Evolutionary conservation across 2,113 vertebrate species (phyloP).

Genomic region (Helogale parvula): DNA sequence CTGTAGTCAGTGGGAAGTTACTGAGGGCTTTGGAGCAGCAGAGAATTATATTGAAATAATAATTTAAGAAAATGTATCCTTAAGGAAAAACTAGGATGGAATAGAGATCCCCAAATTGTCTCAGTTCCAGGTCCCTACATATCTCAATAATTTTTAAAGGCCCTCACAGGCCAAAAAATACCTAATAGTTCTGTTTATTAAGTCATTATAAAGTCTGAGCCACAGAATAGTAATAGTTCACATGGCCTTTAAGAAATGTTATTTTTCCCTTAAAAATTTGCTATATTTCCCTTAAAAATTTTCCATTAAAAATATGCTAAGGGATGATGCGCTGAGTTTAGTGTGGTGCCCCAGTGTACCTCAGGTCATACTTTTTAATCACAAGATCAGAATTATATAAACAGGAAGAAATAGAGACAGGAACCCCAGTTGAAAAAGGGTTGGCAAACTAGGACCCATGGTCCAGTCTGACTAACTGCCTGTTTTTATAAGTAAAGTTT

Average conservation of each 20-base stretch:
- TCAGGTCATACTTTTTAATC: not conserved
- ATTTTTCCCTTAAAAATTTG: not conserved
- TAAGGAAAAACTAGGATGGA: not conserved
- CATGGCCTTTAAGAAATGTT: not conserved
- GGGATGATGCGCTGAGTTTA: not conserved
- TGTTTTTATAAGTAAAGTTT: not conserved
- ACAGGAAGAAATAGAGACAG: not conserved
- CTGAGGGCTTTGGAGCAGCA: not conserved
- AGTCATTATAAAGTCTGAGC: not conserved
- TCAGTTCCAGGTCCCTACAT: not conserved
- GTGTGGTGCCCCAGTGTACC: not conserved
- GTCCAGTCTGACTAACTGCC: not conserved
- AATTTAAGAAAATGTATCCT: not conserved
- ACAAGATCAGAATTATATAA: not conserved
- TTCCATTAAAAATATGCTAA: not conserved
- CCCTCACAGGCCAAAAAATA: not conserved
- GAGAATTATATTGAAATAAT: not conserved
- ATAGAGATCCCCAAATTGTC: not conserved
- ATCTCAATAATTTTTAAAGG: not conserved
- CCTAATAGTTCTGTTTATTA: not conserved
- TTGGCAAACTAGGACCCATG: not conserved
- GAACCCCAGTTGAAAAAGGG: not conserved
- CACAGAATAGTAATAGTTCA: not conserved
- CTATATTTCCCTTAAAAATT: constrained; percentile 7
- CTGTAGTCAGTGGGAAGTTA: not conserved